phyloP scores from a whole-genome alignment of 2,888 invertebrate genomes.

The Augochlorella aurata region DNA sequence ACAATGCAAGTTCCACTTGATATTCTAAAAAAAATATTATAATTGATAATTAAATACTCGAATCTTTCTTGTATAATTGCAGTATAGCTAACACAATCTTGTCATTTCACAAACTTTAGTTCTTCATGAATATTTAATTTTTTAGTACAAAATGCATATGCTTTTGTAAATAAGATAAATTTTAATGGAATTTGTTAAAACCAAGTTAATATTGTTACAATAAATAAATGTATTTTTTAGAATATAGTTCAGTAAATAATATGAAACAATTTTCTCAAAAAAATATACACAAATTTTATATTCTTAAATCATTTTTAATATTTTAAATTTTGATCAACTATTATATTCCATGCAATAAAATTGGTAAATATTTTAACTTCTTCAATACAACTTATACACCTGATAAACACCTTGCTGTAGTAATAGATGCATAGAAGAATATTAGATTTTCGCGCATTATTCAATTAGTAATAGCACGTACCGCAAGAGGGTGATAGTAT shows the following conservation, averaged over 20 bases:
- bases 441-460: too few species aligned
- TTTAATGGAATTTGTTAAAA: not conserved
- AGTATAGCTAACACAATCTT: not conserved
- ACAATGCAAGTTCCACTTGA: constrained; percentile 87
- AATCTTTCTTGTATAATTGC: not conserved
- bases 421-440: too few species aligned
- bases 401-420: too few species aligned
- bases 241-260: not conserved
- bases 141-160: not conserved
- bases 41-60: constrained; percentile 33
- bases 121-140: not conserved
- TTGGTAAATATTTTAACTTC: too few species aligned
- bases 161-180: not conserved
- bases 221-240: not conserved
- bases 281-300: not conserved
- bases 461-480: too few species aligned
- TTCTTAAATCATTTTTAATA: not conserved
- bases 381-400: too few species aligned
- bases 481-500: too few species aligned
- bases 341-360: not conserved
- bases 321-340: not conserved
- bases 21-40: constrained; percentile 79
- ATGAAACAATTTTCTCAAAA: not conserved
- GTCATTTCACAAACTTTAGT: not conserved
- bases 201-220: not conserved